These are phyloP conservation scores for Acanthoscelides obtectus DNA, from an alignment of 2,888 invertebrate genomes.

Conservation along the genomic window DNA sequence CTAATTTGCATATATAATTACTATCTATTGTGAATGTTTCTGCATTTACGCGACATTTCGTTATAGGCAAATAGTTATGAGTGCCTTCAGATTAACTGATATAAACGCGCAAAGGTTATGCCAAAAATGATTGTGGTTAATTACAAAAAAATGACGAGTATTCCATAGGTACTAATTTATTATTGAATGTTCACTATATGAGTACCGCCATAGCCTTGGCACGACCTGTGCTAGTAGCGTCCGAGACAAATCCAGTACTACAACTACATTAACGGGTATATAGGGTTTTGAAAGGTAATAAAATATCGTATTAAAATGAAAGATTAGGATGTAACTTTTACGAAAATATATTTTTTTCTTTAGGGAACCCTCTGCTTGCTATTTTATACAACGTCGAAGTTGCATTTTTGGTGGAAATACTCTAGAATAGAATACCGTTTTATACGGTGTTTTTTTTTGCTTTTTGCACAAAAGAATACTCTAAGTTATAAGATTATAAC, in stretches of 20 bases:
- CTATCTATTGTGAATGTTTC: not conserved
- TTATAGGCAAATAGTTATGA: not conserved
- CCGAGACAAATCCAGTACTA: not conserved
- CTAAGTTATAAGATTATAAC: no score
- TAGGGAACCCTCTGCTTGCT: no score
- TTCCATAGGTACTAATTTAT: not conserved
- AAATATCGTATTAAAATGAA: no score
- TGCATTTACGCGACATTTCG: not conserved
- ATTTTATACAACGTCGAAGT: no score
- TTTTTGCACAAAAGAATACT: no score
- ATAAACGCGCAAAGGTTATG: not conserved
- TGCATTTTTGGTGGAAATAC: no score
- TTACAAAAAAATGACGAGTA: not conserved
- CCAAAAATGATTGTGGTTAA: not conserved
- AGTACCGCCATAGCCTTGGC: not conserved
- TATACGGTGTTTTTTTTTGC: no score
- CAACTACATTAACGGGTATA: not conserved
- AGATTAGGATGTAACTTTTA: no score
- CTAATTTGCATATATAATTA: not conserved
- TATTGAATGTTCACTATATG: not conserved
- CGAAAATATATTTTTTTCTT: no score
- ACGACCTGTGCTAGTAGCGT: not conserved
- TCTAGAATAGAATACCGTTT: no score
- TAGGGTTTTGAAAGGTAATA: no score
- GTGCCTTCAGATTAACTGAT: not conserved